Base-by-base conservation (phyloP, 2,888 invertebrate species). In the Lepetodrilus schrolli region DNA sequence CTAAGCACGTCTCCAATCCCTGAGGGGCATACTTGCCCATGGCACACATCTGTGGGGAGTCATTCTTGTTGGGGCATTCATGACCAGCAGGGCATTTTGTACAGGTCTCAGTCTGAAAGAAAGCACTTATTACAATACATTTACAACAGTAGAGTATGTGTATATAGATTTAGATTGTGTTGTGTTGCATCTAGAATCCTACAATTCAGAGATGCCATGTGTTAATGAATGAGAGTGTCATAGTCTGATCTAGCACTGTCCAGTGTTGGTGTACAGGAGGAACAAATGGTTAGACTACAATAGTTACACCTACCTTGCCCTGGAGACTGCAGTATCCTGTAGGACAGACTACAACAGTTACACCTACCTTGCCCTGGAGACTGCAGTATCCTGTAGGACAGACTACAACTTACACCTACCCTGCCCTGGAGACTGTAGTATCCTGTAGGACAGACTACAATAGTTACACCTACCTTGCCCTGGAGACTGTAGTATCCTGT, bases 61-160 rank as follows among this genome's bases (percentile, higher is more conserved):
- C 70, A 1, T 66, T 69, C 10, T 78, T 79, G 2, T 76, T 72
- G 1, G 86, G 38, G 77, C 89, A 89, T 20, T 74, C 76, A 58
- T 85, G 85, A 0, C 89, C 89, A 21, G 87, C 87, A 7, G 88
- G 88, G 73, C 89, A 89, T 1, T 50, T 21, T 1, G 81, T 81
- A 74, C 89, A 89, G 4, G 78, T 68, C 17, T 72, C 73, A 8
- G 78, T 80, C 85, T 85, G 80, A 7, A 38, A 76, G 65, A 37
- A 75, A 37, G n/a, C n/a, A n/a, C n/a, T n/a, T 5, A n/a, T 4
- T 13, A 10, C n/a, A 43, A 43, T n/a, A 43, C 4, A 8, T 4
- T 43, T n/a, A 43, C 17, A 4, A 43, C 43, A 43, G 13, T 43
- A 17, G 43, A 43, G 17, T 43, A 43, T 43, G 43, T 43, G 43